Conservation (phyloP, 1,140 invertebrate genomes). For the Vanessa atalanta region DNA sequence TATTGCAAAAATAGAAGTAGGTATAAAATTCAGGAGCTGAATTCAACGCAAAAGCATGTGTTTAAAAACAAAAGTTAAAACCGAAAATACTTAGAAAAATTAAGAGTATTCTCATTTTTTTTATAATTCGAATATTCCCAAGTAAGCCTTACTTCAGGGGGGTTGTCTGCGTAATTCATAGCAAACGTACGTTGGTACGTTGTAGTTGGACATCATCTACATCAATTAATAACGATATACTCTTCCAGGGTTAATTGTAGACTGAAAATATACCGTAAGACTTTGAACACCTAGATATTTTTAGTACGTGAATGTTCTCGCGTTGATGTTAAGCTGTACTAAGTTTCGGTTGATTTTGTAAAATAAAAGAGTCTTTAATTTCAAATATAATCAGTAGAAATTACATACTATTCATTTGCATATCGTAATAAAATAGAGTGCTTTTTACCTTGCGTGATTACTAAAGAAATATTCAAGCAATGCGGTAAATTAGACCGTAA, state of each 20-base stretch:
- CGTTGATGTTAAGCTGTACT: not conserved
- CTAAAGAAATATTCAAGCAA: conserved; percentile 3
- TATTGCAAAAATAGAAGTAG: too few species aligned
- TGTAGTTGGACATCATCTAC: conserved; percentile 15
- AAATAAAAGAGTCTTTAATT: not conserved
- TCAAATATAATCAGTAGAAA: not conserved
- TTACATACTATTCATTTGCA: not conserved
- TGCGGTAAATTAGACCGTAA: not conserved
- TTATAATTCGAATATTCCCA: too few species aligned
- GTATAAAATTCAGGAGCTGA: too few species aligned
- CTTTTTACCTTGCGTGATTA: conserved; percentile 7
- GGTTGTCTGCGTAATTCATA: conserved; percentile 5
- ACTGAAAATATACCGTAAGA: conserved; percentile 4
- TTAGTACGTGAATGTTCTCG: not conserved
- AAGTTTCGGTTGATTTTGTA: not conserved
- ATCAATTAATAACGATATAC: conserved; percentile 31
- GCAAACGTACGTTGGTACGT: conserved; percentile 10
- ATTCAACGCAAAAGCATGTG: too few species aligned
- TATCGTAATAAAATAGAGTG: not conserved
- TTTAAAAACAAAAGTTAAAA: not conserved
- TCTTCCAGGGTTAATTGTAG: conserved; percentile 24
- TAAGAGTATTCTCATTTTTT: too few species aligned
- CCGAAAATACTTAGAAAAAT: not conserved
- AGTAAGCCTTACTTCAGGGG: not conserved
- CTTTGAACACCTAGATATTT: conserved; percentile 17